Evolutionary conservation across 2,113 vertebrate species (phyloP), one percentile per base, ranked within the genome.

Genomic region (Poicephalus meyeri): DNA sequence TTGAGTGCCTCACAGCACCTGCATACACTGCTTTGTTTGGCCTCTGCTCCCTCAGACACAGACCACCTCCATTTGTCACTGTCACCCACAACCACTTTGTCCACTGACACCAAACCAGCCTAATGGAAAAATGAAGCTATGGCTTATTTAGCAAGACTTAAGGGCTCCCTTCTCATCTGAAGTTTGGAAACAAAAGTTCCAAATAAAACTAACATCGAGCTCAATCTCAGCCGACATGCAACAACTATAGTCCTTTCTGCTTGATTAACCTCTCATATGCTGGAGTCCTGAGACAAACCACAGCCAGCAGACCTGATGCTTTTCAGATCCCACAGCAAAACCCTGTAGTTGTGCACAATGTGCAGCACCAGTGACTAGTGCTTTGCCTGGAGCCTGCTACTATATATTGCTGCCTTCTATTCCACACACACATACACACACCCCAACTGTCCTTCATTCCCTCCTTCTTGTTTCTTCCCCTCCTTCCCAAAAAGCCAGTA

Each of bases 171-270:
- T 64, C 66, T 35, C 64, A 20, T 76, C 61, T 17, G 1, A 88
- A 94, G 49, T 88, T 86, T 80, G 70, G 58, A 65, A 90, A 82
- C 35, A 52, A 11, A 85, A 95, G 66, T 86, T 95, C 58, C 79
- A 69, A 61, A 71, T 25, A 83, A 65, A 72, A 69, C 52, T 56
- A 85, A 44, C 9, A 35, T 5, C 20, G 26, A 64, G 24, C 52
- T 82, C 93, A 16, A 13, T 50, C 64, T 66, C 61, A 61, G 73
- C 2, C 6, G 1, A 0, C 7, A 42, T 7, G 31, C 50, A 53
- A 23, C 0, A 50, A 33, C 60, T 33, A 23, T 3, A 26, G 33
- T 7, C 50, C 47, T 47, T 35, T 5, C 89, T 79, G 65, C 25
- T 65, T 88, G 70, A 44, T 80, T 19, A 50, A 47, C 44, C 52